A percentile compares a stretch with the other conserved stretches of the same genome.
phyloP scores from a whole-genome alignment of 2,113 vertebrate genomes.

The Nettapus auritus region DNA sequence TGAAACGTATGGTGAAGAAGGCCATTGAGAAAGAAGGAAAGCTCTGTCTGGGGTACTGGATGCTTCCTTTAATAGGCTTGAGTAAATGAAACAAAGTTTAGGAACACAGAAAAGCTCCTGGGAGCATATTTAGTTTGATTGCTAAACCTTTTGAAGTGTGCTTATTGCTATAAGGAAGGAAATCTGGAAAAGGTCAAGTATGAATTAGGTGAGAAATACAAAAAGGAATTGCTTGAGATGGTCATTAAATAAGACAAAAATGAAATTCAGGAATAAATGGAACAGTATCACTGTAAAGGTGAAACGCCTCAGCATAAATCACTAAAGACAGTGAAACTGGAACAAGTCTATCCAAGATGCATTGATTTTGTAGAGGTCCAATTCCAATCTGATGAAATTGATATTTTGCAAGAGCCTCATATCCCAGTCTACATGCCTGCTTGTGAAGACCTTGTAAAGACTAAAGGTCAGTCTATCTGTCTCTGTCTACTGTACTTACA shows the following conservation, averaged over 20 bases:
- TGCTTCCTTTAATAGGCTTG: background rate
- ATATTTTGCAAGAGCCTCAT: background rate
- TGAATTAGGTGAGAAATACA: constrained; percentile 51
- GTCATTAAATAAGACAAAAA: constrained; percentile 59
- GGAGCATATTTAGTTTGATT: constrained; percentile 55
- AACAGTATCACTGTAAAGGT: constrained; percentile 43
- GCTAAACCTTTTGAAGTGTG: constrained; percentile 31
- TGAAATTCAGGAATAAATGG: constrained; percentile 37
- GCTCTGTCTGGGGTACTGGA: background rate
- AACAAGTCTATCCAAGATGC: background rate
- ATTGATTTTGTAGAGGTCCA: constrained; percentile 14
- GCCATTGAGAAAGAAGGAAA: background rate
- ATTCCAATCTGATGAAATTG: background rate
- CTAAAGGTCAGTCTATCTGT: background rate
- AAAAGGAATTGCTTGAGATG: constrained; percentile 46
- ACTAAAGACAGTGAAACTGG: background rate
- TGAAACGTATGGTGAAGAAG: background rate
- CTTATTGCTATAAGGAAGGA: constrained; percentile 40
- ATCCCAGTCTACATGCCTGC: background rate
- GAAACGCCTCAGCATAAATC: constrained; percentile 34
- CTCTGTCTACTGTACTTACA: background rate
- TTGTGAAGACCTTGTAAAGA: background rate
- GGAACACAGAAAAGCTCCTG: background rate
- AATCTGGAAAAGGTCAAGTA: constrained; percentile 61
- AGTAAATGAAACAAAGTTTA: constrained; percentile 14